phyloP scores from a whole-genome alignment of 2,113 vertebrate species.

The Tachysurus vachellii region DNA sequence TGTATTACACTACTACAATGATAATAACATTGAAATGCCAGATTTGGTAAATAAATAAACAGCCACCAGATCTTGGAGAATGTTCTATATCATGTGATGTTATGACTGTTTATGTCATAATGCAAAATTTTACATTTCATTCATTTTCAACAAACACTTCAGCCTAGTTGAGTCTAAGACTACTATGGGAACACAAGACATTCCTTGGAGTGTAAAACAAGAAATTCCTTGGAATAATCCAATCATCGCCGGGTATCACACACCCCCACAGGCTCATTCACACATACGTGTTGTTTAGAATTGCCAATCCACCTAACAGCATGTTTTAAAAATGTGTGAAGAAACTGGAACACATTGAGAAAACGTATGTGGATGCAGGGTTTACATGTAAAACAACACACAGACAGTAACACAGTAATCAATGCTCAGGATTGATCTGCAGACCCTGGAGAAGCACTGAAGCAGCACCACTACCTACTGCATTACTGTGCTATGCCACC shows the following conservation, averaged over 20 bases:
- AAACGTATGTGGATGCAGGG: neutral
- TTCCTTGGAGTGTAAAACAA: neutral
- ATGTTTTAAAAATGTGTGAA: neutral
- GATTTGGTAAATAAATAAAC: neutral
- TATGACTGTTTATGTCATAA: neutral
- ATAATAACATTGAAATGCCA: neutral
- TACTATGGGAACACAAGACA: neutral
- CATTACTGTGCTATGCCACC: no score
- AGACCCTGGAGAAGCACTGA: neutral
- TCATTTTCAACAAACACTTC: neutral
- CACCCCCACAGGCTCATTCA: neutral
- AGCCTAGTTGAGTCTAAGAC: neutral
- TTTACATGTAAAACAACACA: neutral
- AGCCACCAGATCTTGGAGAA: neutral
- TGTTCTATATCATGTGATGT: neutral
- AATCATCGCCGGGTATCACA: neutral
- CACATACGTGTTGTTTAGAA: neutral
- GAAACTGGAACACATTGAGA: neutral
- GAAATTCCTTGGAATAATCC: neutral
- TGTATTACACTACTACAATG: neutral
- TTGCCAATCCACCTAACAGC: neutral
- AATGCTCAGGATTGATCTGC: neutral
- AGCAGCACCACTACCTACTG: neutral
- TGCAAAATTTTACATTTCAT: neutral
- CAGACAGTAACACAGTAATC: neutral